Evolutionary conservation across 2,113 vertebrate genomes (phyloP).

Genomic region (Papio anubis): DNA sequence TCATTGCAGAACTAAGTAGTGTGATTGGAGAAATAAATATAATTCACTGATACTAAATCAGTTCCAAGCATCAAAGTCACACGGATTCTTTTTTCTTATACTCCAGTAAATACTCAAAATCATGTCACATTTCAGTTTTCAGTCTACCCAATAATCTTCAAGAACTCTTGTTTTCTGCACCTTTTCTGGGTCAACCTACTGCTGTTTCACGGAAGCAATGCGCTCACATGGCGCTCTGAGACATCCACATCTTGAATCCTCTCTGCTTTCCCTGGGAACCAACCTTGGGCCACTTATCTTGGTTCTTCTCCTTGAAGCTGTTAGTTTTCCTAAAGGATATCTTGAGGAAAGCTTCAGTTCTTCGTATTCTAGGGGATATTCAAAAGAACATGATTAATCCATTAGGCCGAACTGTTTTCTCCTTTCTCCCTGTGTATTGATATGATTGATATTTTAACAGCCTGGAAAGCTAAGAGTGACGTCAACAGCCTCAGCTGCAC

Average conservation of each 20-base stretch:
- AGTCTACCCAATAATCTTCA: not conserved
- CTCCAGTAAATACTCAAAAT: not conserved
- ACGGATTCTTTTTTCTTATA: not conserved
- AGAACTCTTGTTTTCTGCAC: not conserved
- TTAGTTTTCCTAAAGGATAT: not conserved
- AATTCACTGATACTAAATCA: not conserved
- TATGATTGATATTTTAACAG: not conserved
- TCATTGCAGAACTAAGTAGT: not conserved
- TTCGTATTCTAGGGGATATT: not conserved
- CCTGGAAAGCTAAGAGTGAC: not conserved
- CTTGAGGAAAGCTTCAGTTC: not conserved
- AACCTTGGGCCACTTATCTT: not conserved
- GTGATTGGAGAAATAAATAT: not conserved
- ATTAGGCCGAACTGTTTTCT: not conserved
- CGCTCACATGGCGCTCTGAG: not conserved
- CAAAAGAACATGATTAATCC: not conserved
- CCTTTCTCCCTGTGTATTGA: not conserved
- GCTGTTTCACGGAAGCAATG: not conserved
- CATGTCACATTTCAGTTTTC: not conserved
- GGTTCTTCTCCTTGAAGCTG: not conserved
- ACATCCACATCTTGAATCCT: not conserved
- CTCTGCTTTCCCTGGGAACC: not conserved
- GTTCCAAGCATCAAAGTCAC: not conserved
- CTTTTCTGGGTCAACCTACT: not conserved
- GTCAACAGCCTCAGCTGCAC: not conserved